phyloP scores from a whole-genome alignment of 92 coral and sea anemone species.

The Montipora capitata region DNA sequence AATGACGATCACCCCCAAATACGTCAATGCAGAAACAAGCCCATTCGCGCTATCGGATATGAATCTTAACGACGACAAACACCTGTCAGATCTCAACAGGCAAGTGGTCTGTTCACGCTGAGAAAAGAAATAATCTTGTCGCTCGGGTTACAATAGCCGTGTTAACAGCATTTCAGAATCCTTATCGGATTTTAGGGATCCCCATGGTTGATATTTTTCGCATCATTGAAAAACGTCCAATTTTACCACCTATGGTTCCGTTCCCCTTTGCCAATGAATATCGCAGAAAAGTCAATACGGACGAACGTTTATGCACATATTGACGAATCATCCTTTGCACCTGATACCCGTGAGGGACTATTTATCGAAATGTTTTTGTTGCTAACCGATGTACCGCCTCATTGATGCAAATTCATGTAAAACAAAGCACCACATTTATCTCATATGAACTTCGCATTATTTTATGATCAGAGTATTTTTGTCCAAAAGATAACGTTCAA shows the following conservation, averaged over 20 bases:
- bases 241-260: background rate
- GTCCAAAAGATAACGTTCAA: no score
- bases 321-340: background rate
- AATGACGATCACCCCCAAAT: background rate
- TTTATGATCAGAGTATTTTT: no score
- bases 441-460: no score
- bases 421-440: no score
- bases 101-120: background rate
- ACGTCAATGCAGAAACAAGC: background rate
- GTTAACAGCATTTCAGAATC: background rate
- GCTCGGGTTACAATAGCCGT: background rate
- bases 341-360: background rate
- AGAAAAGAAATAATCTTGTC: background rate
- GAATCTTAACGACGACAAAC: background rate
- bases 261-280: background rate
- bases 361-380: background rate
- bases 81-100: background rate
- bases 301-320: background rate
- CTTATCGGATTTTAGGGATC: background rate
- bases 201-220: background rate
- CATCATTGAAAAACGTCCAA: background rate
- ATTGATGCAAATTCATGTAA: no score
- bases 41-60: conserved; percentile 14
- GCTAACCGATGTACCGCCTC: background rate
- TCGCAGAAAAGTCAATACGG: background rate